A percentile compares a stretch with the other conserved stretches of the same genome.
Conservation (phyloP, 2,888 invertebrate species). For the Liopterus haemorrhoidalis region DNA sequence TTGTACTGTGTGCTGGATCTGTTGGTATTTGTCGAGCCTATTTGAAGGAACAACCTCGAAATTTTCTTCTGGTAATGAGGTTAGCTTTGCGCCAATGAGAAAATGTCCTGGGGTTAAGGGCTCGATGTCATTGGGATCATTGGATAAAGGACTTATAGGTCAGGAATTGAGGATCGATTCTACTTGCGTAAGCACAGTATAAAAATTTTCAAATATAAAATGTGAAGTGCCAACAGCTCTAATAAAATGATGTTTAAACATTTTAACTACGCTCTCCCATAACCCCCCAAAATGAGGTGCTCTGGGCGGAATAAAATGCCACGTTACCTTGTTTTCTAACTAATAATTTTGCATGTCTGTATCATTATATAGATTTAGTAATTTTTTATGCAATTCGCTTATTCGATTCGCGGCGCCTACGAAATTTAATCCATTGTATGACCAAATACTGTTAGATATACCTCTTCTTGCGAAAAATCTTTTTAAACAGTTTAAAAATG, state of each 20-base stretch:
- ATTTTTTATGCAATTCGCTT: not conserved
- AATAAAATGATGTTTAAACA: not conserved
- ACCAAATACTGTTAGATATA: not conserved
- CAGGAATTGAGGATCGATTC: too few species aligned
- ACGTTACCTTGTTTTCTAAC: not conserved
- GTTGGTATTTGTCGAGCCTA: too few species aligned
- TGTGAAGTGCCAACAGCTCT: not conserved
- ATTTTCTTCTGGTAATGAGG: too few species aligned
- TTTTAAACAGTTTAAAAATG: conserved; percentile 7
- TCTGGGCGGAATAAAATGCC: conserved; percentile 20
- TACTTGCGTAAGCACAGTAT: too few species aligned
- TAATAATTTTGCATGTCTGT: not conserved
- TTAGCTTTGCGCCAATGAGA: too few species aligned
- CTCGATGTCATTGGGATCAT: too few species aligned
- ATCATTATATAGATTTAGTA: not conserved
- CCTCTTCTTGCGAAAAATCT: conserved; percentile 8
- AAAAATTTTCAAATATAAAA: too few species aligned
- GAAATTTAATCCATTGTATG: conserved; percentile 4
- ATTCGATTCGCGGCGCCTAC: conserved; percentile 8
- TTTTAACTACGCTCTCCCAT: conserved; percentile 16
- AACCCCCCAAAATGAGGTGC: conserved; percentile 19
- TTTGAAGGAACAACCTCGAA: too few species aligned
- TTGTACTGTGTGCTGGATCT: too few species aligned
- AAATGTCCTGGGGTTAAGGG: too few species aligned
- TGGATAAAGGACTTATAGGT: too few species aligned